Percentiles rank a stretch among this genome's conserved stretches.
Evolutionary conservation across 1,140 invertebrate genomes (phyloP).

Genomic region (Apis cerana): DNA sequence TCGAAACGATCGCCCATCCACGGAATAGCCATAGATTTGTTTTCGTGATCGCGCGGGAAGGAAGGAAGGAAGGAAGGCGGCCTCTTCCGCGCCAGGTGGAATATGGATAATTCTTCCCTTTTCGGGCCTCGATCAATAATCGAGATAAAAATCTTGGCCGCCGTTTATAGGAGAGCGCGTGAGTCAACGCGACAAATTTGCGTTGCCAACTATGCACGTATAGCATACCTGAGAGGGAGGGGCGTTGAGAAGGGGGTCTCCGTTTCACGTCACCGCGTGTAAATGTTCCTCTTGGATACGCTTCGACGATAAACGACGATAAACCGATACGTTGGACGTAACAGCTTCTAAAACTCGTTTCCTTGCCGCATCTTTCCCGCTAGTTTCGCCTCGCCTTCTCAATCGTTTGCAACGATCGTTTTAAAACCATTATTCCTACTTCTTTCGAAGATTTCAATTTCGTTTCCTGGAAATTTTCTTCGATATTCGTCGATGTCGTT

Average conservation of each 20-base stretch:
- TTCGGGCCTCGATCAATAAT: constrained; percentile 23
- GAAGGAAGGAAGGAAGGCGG: no score
- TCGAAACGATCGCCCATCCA: neutral
- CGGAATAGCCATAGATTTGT: neutral
- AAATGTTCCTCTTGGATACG: constrained; percentile 34
- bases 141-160: constrained; percentile 20
- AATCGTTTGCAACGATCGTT: no score
- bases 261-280: constrained; percentile 35
- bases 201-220: neutral
- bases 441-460: no score
- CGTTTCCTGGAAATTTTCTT: no score
- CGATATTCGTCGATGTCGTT: no score
- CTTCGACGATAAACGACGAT: constrained; percentile 40
- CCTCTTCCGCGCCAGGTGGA: neutral
- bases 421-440: no score
- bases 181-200: constrained; percentile 43
- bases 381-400: neutral
- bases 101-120: constrained; percentile 4
- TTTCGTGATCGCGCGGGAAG: neutral
- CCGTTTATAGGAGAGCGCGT: neutral
- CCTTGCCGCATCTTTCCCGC: neutral
- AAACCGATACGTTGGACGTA: constrained; percentile 41
- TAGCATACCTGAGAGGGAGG: neutral
- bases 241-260: neutral
- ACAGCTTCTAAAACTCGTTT: constrained; percentile 28